A percentile compares a stretch with the other conserved stretches of the same genome.
These are phyloP conservation scores for Nibea coibor DNA, from an alignment of 2,113 vertebrate genomes.

Conservation along the genomic window DNA sequence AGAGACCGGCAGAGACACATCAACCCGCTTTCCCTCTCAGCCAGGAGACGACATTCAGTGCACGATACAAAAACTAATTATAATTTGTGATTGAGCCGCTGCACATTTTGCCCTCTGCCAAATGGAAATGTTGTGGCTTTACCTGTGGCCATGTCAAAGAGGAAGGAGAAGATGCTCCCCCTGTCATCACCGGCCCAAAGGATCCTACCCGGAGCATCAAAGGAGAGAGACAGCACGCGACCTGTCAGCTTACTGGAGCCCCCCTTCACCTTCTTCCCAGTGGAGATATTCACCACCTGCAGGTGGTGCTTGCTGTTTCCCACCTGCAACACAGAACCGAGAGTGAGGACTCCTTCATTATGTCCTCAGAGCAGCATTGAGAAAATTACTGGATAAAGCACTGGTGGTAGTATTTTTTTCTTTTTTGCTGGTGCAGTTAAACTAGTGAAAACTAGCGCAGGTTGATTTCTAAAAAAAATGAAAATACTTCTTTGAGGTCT, in stretches of 20 bases:
- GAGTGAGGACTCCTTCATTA: constrained; percentile 30
- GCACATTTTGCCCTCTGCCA: not conserved
- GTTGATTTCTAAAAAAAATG: not conserved
- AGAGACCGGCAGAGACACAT: constrained; percentile 52
- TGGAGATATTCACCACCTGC: constrained; percentile 95
- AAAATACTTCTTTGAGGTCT: not conserved
- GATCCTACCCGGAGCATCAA: constrained; percentile 91
- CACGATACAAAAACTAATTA: constrained; percentile 4
- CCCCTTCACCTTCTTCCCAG: constrained; percentile 93
- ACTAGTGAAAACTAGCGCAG: not conserved
- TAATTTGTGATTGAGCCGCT: constrained; percentile 20
- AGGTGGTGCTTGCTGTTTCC: constrained; percentile 93
- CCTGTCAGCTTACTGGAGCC: constrained; percentile 93
- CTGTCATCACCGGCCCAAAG: constrained; percentile 95
- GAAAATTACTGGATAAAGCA: not conserved
- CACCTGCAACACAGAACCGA: constrained; percentile 81
- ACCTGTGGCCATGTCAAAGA: constrained; percentile 96
- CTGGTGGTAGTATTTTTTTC: not conserved
- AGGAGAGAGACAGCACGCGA: constrained; percentile 91
- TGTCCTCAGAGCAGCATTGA: constrained; percentile 1
- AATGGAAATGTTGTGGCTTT: constrained; percentile 20
- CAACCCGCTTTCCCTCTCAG: constrained; percentile 33
- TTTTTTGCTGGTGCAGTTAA: not conserved
- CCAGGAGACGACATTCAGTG: constrained; percentile 1
- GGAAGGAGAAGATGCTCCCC: constrained; percentile 94